Evolutionary conservation across 2,113 vertebrate genomes (phyloP).

Genomic region (Ageneiosus marmoratus): DNA sequence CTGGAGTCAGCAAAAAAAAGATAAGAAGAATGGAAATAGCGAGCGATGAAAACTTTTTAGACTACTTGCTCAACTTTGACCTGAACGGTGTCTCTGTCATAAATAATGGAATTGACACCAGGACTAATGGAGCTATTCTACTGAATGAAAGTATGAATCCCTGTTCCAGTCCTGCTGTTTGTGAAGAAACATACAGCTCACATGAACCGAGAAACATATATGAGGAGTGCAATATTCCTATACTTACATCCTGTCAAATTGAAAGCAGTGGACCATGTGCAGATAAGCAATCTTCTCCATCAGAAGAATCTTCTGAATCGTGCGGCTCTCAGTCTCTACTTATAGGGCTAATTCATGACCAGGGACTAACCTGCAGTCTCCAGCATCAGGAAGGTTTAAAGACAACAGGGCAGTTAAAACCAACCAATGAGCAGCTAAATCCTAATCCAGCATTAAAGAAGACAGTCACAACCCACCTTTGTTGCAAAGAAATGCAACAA

Average conservation of each 20-base stretch:
- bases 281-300: not conserved
- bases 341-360: slow-evolving; percentile 20
- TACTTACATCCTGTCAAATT: slow-evolving; percentile 19
- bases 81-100: not conserved
- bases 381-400: not conserved
- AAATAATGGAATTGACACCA: not conserved
- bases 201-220: not conserved
- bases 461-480: not conserved
- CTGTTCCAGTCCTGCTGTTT: slow-evolving; percentile 3
- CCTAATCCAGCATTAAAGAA: not conserved
- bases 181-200: not conserved
- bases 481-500: not conserved
- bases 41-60: slow-evolving; percentile 35
- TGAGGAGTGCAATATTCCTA: slow-evolving; percentile 48
- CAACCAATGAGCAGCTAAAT: not conserved
- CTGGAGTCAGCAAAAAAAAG: slow-evolving; percentile 13
- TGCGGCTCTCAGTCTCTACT: slow-evolving; percentile 37
- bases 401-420: not conserved
- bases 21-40: not conserved
- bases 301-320: slow-evolving; percentile 13
- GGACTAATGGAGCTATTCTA: not conserved
- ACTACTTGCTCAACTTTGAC: slow-evolving; percentile 54
- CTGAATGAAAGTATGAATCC: not conserved
- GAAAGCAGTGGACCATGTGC: not conserved
- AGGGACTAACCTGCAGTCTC: slow-evolving; percentile 26